These are phyloP conservation scores for Trichosurus vulpecula DNA, from an alignment of 2,797 vertebrate genomes.

Conservation along the genomic window DNA sequence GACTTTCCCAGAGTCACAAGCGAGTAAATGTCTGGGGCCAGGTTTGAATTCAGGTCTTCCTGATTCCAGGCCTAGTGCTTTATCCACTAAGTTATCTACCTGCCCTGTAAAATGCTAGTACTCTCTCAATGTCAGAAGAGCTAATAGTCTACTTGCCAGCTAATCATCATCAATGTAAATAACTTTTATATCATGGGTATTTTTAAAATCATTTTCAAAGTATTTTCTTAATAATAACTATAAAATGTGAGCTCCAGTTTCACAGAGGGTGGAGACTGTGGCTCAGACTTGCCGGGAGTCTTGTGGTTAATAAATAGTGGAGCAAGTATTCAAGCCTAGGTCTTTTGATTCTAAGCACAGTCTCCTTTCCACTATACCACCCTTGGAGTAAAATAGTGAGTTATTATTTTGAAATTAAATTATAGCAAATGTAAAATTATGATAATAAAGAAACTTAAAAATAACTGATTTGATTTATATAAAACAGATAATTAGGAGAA, in stretches of 20 bases:
- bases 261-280: not conserved
- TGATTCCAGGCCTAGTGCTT: not conserved
- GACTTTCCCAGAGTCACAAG: not conserved
- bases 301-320: not conserved
- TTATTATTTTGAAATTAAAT: slow-evolving; percentile 35
- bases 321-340: not conserved
- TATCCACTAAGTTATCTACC: not conserved
- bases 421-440: slow-evolving; percentile 7
- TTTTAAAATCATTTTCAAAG: not conserved
- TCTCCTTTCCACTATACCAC: not conserved
- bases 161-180: slow-evolving; percentile 23
- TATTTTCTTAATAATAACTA: not conserved
- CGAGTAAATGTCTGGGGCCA: not conserved
- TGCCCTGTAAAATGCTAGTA: not conserved
- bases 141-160: not conserved
- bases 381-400: not conserved
- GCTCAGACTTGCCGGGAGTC: not conserved
- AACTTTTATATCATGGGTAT: not conserved
- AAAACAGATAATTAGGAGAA: not conserved
- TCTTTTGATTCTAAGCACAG: not conserved
- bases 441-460: not conserved
- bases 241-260: not conserved
- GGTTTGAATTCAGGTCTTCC: not conserved
- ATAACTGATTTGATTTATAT: not conserved
- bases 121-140: not conserved